A percentile compares a stretch with the other conserved stretches of the same genome.
phyloP scores from a whole-genome alignment of 2,888 invertebrate genomes.

The Ecdyonurus torrentis region DNA sequence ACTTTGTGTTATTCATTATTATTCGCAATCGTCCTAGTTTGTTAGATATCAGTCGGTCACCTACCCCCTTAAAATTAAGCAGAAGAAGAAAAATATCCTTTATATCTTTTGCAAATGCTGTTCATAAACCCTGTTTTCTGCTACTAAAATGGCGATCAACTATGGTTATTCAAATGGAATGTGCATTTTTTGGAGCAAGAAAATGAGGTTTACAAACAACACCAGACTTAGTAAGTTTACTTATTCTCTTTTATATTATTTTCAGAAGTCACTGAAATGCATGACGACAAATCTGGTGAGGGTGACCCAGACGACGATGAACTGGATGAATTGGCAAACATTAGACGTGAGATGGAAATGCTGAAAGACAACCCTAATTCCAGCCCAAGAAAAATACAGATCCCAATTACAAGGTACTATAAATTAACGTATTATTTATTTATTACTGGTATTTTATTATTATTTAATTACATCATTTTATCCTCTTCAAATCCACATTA shows the following conservation, averaged over 20 bases:
- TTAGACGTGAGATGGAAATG: constrained; percentile 6
- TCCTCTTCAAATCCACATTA: not conserved
- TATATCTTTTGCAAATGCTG: too few relatives aligned
- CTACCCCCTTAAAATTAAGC: too few relatives aligned
- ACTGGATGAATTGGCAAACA: constrained; percentile 8
- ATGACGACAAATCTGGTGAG: not conserved
- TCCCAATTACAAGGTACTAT: constrained; percentile 5
- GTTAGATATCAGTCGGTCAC: too few relatives aligned
- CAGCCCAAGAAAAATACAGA: constrained; percentile 6
- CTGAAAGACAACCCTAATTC: constrained; percentile 5
- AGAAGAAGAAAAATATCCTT: too few relatives aligned
- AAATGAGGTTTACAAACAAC: too few relatives aligned
- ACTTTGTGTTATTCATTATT: too few relatives aligned
- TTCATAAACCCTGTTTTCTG: too few relatives aligned
- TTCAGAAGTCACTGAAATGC: constrained; percentile 1
- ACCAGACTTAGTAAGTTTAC: too few relatives aligned
- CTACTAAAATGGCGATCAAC: too few relatives aligned
- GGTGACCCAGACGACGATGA: constrained; percentile 4
- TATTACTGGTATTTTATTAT: not conserved
- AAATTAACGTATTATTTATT: not conserved
- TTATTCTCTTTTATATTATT: not conserved
- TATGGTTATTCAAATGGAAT: too few relatives aligned
- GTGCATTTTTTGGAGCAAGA: too few relatives aligned
- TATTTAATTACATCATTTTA: not conserved
- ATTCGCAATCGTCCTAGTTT: too few relatives aligned